Percentiles rank a stretch among this genome's conserved stretches.
phyloP scores from a whole-genome alignment of 2,113 vertebrate genomes.

The Spea bombifrons region DNA sequence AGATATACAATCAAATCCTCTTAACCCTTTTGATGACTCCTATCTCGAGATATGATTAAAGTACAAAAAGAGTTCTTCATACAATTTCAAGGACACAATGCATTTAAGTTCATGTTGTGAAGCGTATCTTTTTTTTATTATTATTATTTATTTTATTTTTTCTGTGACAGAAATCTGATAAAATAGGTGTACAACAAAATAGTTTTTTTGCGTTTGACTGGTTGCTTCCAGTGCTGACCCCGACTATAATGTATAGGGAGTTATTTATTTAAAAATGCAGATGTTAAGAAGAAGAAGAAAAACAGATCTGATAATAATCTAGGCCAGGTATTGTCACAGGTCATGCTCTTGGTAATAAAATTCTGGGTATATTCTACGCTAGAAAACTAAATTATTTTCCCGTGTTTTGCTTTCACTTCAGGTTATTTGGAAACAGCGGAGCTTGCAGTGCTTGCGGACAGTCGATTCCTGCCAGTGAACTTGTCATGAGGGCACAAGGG shows the following conservation, averaged over 20 bases:
- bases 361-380: too few species aligned
- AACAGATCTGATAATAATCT: too few species aligned
- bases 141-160: slow-evolving; percentile 58
- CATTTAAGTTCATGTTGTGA: slow-evolving; percentile 79
- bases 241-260: too few species aligned
- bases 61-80: slow-evolving; percentile 86
- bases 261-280: too few species aligned
- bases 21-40: slow-evolving; percentile 96
- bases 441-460: slow-evolving; percentile 97
- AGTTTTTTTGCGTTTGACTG: slow-evolving; percentile 71
- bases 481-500: slow-evolving; percentile 98
- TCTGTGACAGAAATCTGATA: slow-evolving; percentile 76
- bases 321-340: too few species aligned
- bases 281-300: too few species aligned
- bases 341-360: too few species aligned
- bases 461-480: slow-evolving; percentile 96
- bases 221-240: slow-evolving; percentile 1
- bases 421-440: slow-evolving; percentile 98
- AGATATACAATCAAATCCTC: slow-evolving; percentile 98
- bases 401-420: slow-evolving; percentile 63
- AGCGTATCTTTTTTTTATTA: slow-evolving; percentile 59
- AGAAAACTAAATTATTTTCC: not conserved
- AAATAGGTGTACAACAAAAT: slow-evolving; percentile 74
- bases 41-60: slow-evolving; percentile 97
- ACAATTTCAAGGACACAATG: slow-evolving; percentile 84